Evolutionary conservation across 2,888 invertebrate species (phyloP).

Genomic region (Venustoraphidia nigricollis): DNA sequence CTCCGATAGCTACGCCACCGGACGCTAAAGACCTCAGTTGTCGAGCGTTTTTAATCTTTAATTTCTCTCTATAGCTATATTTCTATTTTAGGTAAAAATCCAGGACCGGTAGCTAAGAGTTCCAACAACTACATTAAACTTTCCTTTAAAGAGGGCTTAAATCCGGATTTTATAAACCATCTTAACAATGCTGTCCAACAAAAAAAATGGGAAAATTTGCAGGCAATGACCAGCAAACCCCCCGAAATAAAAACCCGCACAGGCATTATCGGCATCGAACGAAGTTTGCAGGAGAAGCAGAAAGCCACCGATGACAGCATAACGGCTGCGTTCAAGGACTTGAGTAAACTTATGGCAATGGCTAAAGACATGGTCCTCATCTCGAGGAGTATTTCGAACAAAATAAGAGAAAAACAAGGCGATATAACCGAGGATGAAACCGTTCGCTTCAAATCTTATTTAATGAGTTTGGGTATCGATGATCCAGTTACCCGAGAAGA

Average conservation of each 20-base stretch:
- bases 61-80: background rate
- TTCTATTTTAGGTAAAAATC: slow-evolving; percentile 35
- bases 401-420: slow-evolving; percentile 87
- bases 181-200: slow-evolving; percentile 45
- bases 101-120: slow-evolving; percentile 61
- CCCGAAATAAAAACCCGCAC: slow-evolving; percentile 53
- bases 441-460: slow-evolving; percentile 84
- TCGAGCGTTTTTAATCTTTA: background rate
- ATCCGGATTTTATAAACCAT: slow-evolving; percentile 42
- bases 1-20: too few relatives aligned
- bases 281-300: slow-evolving; percentile 78
- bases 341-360: slow-evolving; percentile 85
- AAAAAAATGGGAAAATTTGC: slow-evolving; percentile 44
- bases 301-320: slow-evolving; percentile 86
- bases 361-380: slow-evolving; percentile 95
- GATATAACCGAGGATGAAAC: slow-evolving; percentile 97
- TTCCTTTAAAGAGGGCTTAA: slow-evolving; percentile 73
- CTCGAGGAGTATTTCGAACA: slow-evolving; percentile 80
- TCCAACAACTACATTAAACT: slow-evolving; percentile 61
- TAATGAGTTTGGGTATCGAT: slow-evolving; percentile 92
- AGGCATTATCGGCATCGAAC: slow-evolving; percentile 93
- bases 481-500: slow-evolving; percentile 93
- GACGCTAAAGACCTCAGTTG: background rate
- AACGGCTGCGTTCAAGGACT: slow-evolving; percentile 86
- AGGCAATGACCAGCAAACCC: slow-evolving; percentile 16